Evolutionary conservation across 2,113 vertebrate species (phyloP), one percentile per base, ranked within the genome.

Genomic region (cattle (Bos taurus)): DNA sequence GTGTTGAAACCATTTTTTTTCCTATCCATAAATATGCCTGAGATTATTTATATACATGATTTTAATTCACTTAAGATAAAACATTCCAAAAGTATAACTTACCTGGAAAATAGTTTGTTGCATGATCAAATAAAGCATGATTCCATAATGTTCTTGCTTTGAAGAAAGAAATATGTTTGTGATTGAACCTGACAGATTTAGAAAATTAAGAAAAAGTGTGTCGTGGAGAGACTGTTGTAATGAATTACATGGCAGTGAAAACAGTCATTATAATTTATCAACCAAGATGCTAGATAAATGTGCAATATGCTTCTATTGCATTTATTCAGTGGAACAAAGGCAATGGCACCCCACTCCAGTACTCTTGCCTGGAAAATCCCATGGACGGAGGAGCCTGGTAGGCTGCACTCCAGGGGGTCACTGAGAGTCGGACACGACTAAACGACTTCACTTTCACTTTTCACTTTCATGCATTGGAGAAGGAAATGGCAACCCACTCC

Each of bases 1-100:
- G 30, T 84, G 6, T 80, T 74, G n/a, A 48, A 95, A 92, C 1
- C 2, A 36, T 19, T 82, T 96, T 77, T 96, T 6, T 95, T 86
- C 57, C 5, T 57, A 40, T 11, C 36, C 12, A 23, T 71, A 71
- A 74, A 50, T 46, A 48, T 59, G 54, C 7, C 23, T 50, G 36
- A 59, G 30, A 59, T 43, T 91, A 62, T 13, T 16, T 93, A 80
- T 52, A 40, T 59, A 33, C 7, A 48, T 43, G 3, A 30, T 43
- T 90, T 84, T 71, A 93, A 95, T 97, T 96, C n/a, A 56, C 97
- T 96, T 87, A 88, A 92, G 11, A 1, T 93, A 10, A 77, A 94
- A 59, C 10, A 56, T n/a, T 2, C 14, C 6, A 86, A 46, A 88
- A 91, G 46, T 71, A 81, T 57, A 90, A 91, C 74, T 87, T 54